A percentile compares a stretch with the other conserved stretches of the same genome.
Conservation (phyloP, 2,888 invertebrate species). For the Osedax fenrisi region DNA sequence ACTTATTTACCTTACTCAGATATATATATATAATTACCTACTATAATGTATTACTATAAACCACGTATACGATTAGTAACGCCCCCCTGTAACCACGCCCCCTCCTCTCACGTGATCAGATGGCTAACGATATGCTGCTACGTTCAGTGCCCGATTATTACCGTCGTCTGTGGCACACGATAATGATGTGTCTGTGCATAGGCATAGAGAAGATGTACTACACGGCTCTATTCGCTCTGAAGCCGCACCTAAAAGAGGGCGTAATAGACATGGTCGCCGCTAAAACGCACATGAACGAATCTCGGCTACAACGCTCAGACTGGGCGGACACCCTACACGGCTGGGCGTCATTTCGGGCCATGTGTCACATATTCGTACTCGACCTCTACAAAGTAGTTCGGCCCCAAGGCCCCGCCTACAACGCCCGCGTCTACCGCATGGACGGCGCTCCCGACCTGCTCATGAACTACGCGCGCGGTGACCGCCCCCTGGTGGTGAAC, state of each 20-base stretch:
- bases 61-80: too few relatives aligned
- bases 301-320: conserved; percentile 21
- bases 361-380: conserved; percentile 12
- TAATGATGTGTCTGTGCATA: conserved; percentile 5
- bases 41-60: too few relatives aligned
- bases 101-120: too few relatives aligned
- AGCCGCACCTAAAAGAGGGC: neutral
- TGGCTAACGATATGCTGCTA: neutral
- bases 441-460: conserved; percentile 27
- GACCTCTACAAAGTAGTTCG: conserved; percentile 26
- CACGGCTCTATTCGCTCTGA: conserved; percentile 21
- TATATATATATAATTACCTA: too few relatives aligned
- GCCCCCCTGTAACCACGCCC: too few relatives aligned
- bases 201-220: conserved; percentile 20
- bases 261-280: conserved; percentile 9
- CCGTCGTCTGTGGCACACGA: neutral
- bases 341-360: conserved; percentile 15
- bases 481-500: conserved; percentile 41
- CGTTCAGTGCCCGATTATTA: neutral
- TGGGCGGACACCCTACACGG: conserved; percentile 29
- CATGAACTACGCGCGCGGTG: conserved; percentile 28
- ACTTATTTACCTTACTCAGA: too few relatives aligned
- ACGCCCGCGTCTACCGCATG: conserved; percentile 23
- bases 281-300: conserved; percentile 27
- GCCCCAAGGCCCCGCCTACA: conserved; percentile 21